Conservation (phyloP, 2,888 invertebrate species). For the Temnothorax ravouxi region DNA sequence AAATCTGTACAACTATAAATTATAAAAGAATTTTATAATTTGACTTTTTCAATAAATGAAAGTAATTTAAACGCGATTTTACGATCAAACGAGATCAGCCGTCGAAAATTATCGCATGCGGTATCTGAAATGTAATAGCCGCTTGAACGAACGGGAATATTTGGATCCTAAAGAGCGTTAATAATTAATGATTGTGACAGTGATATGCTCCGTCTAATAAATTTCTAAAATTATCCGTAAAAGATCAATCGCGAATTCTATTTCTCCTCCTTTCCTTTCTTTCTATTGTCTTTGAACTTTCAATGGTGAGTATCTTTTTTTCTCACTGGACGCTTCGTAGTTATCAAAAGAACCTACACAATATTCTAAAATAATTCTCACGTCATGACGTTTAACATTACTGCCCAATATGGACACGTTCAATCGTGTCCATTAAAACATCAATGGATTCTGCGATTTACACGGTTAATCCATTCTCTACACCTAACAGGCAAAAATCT, state of each 20-base stretch:
- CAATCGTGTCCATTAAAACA: background rate
- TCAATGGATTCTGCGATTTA: background rate
- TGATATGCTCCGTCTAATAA: constrained; percentile 62
- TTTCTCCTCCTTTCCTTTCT: background rate
- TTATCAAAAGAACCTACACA: constrained; percentile 46
- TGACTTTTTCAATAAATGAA: background rate
- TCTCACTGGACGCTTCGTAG: constrained; percentile 22
- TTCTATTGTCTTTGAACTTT: constrained; percentile 34
- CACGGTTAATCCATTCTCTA: background rate
- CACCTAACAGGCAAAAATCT: background rate
- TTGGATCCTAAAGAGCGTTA: background rate
- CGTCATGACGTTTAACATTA: constrained; percentile 2
- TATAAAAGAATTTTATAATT: background rate
- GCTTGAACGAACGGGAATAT: constrained; percentile 13
- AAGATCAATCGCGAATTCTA: constrained; percentile 13
- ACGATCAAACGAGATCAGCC: background rate
- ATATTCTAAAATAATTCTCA: constrained; percentile 41
- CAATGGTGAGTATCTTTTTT: background rate
- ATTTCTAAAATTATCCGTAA: constrained; percentile 48
- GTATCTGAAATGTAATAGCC: constrained; percentile 6
- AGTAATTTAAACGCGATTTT: constrained; percentile 3
- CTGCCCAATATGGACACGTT: background rate
- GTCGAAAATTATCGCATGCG: constrained; percentile 1
- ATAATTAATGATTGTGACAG: constrained; percentile 58
- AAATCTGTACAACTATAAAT: background rate